Percentiles rank a stretch among this genome's conserved stretches.
phyloP scores from a whole-genome alignment of 2,113 vertebrate species.

The Cinclus cinclus region DNA sequence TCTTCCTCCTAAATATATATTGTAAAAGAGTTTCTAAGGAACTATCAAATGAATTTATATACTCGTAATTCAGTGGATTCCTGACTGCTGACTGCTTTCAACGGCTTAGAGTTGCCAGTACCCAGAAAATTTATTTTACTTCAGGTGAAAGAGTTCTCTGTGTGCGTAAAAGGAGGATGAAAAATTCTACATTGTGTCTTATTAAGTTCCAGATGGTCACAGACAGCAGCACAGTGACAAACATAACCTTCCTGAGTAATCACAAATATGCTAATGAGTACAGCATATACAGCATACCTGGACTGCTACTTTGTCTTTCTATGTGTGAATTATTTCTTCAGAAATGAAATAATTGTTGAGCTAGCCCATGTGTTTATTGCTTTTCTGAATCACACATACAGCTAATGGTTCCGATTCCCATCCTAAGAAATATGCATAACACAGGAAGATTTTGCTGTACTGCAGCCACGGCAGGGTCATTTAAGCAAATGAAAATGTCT shows the following conservation, averaged over 20 bases:
- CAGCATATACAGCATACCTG: background rate
- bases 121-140: background rate
- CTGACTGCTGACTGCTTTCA: background rate
- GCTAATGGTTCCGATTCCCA: background rate
- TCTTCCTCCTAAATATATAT: background rate
- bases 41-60: background rate
- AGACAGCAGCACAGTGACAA: background rate
- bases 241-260: background rate
- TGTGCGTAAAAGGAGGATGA: background rate
- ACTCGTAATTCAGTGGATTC: background rate
- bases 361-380: background rate
- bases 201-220: background rate
- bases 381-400: background rate
- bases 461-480: background rate
- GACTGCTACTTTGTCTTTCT: background rate
- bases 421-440: background rate
- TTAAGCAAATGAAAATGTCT: constrained; percentile 48
- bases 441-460: background rate
- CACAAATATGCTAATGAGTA: background rate
- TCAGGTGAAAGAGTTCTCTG: background rate
- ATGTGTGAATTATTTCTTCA: background rate
- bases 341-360: background rate
- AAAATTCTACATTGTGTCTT: background rate
- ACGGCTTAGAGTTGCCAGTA: background rate
- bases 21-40: background rate